A percentile compares a stretch with the other conserved stretches of the same genome.
Evolutionary conservation across 1,140 invertebrate genomes (phyloP).

Genomic region (Brachionus plicatilis): DNA sequence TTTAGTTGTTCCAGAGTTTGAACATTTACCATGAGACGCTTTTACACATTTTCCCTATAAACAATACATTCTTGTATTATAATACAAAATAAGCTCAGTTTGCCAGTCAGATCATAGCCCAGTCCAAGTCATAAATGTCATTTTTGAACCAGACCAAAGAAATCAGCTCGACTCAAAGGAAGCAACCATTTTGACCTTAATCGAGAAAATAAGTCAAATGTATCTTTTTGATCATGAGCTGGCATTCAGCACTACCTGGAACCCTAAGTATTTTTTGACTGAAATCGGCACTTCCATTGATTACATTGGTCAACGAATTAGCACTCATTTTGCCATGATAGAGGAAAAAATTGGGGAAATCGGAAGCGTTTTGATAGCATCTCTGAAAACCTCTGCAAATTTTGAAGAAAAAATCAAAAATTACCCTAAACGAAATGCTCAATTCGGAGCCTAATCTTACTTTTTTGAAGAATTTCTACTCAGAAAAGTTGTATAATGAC

Average conservation of each 20-base stretch:
- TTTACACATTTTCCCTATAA: no score
- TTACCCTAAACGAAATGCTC: neutral
- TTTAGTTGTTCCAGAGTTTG: no score
- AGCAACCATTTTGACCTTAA: conserved; percentile 45
- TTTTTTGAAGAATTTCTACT: conserved; percentile 46
- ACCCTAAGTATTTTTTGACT: conserved; percentile 47
- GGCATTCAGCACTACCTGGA: conserved; percentile 52
- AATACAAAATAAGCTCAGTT: no score
- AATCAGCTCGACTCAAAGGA: conserved; percentile 50
- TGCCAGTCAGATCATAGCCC: no score
- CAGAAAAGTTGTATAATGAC: conserved; percentile 48
- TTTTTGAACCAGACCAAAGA: no score
- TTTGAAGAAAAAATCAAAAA: conserved; percentile 46
- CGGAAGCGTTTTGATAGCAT: conserved; percentile 47
- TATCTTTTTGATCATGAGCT: conserved; percentile 52
- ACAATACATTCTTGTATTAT: no score
- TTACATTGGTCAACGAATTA: conserved; percentile 44
- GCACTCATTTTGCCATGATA: conserved; percentile 47
- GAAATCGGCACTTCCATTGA: conserved; percentile 46
- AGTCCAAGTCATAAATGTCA: no score
- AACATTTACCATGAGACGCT: no score
- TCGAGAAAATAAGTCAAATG: conserved; percentile 49
- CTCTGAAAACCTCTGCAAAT: neutral
- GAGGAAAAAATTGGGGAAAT: conserved; percentile 49
- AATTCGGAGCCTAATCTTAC: neutral